phyloP scores from a whole-genome alignment of 2,797 vertebrate species.

The Echiichthys vipera region DNA sequence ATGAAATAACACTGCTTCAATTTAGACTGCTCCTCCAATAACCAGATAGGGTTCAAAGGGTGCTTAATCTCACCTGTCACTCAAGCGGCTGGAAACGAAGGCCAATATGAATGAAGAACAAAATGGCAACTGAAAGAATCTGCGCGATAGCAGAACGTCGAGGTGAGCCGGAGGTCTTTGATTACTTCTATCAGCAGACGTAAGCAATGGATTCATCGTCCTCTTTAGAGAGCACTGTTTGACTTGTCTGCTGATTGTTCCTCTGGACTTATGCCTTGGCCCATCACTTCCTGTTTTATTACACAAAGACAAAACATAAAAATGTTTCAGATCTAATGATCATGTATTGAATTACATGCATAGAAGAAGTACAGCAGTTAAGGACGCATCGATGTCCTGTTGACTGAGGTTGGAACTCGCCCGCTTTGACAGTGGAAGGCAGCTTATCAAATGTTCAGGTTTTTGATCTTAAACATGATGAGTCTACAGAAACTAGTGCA shows the following conservation, averaged over 20 bases:
- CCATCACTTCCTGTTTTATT: slow-evolving; percentile 5
- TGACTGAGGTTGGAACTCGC: background rate
- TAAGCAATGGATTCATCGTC: background rate
- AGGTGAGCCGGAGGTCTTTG: slow-evolving; percentile 41
- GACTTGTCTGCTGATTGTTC: background rate
- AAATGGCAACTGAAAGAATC: slow-evolving; percentile 57
- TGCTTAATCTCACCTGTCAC: slow-evolving; percentile 82
- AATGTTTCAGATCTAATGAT: background rate
- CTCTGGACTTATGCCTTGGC: background rate
- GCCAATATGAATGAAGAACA: slow-evolving; percentile 60
- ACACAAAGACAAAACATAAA: slow-evolving; percentile 19
- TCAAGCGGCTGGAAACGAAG: slow-evolving; percentile 67
- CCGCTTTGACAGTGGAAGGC: background rate
- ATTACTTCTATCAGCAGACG: slow-evolving; percentile 50
- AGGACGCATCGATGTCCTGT: background rate
- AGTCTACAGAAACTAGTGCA: background rate
- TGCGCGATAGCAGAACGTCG: slow-evolving; percentile 30
- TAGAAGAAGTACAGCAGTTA: background rate
- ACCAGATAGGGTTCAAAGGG: slow-evolving; percentile 82
- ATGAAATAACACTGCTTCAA: slow-evolving; percentile 83
- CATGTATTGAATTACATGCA: background rate
- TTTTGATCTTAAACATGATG: background rate
- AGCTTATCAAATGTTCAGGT: background rate
- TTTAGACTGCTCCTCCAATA: slow-evolving; percentile 79
- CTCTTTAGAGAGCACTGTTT: slow-evolving; percentile 7